Percentiles rank a stretch among this genome's conserved stretches.
Evolutionary conservation across 1,140 invertebrate species (phyloP).

Genomic region (Cardiocondyla obscurior): DNA sequence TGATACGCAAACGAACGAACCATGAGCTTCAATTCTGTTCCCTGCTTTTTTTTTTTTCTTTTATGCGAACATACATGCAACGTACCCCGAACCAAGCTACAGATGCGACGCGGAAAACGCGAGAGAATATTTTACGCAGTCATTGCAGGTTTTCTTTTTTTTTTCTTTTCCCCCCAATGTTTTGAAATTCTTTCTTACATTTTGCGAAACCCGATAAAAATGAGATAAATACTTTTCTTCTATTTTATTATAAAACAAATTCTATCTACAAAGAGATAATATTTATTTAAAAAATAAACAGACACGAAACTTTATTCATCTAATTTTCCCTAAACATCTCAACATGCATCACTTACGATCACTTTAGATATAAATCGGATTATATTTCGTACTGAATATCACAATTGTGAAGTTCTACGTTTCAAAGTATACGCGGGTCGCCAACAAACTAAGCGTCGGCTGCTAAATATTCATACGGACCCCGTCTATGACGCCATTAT

Average conservation of each 20-base stretch:
- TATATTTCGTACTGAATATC: conserved; percentile 27
- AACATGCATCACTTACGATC: background rate
- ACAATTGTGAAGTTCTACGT: conserved; percentile 7
- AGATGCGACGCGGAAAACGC: background rate
- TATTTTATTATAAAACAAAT: background rate
- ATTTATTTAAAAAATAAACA: background rate
- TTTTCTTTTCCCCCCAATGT: conserved; percentile 13
- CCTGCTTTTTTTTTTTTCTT: conserved; percentile 4
- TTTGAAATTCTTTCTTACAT: background rate
- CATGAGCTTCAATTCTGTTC: background rate
- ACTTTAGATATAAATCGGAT: background rate
- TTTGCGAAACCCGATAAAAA: background rate
- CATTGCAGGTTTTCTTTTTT: background rate
- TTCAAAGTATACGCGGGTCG: conserved; percentile 38
- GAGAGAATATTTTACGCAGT: background rate
- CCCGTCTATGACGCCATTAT: conserved; percentile 39
- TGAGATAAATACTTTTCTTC: background rate
- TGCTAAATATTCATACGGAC: conserved; percentile 55
- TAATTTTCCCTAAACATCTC: background rate
- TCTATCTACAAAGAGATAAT: background rate
- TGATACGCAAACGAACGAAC: conserved; percentile 30
- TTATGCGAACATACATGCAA: background rate
- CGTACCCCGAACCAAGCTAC: background rate
- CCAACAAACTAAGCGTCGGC: conserved; percentile 43
- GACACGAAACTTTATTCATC: background rate